phyloP scores from a whole-genome alignment of 2,113 vertebrate species.

The Elephantulus edwardii region DNA sequence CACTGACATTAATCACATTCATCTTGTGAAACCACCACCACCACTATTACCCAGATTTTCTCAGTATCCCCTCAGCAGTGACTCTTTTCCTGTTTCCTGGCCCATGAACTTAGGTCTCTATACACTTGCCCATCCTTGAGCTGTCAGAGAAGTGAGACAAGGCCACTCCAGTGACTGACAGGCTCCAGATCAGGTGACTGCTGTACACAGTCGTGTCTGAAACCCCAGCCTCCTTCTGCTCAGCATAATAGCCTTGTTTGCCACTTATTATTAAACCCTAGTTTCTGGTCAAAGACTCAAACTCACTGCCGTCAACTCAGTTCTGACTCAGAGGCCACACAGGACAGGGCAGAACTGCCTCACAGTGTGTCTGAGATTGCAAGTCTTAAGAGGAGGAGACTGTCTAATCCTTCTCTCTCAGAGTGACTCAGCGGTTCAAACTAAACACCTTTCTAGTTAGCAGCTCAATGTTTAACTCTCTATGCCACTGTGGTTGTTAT shows the following conservation, averaged over 20 bases:
- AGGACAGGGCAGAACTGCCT: no score
- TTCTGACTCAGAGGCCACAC: no score
- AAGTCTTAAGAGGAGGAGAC: no score
- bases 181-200: background rate
- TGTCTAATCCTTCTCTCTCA: no score
- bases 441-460: no score
- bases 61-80: background rate
- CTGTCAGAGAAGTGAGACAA: no score
- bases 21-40: background rate
- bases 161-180: background rate
- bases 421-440: no score
- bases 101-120: background rate
- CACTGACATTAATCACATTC: background rate
- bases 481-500: no score
- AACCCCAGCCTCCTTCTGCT: background rate
- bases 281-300: no score
- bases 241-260: background rate
- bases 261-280: background rate
- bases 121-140: background rate
- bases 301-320: no score
- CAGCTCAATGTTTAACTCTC: no score
- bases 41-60: background rate
- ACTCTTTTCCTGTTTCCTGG: background rate
- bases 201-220: background rate
- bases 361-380: no score